phyloP scores from a whole-genome alignment of 2,888 invertebrate genomes.

The Xestia ashworthii region DNA sequence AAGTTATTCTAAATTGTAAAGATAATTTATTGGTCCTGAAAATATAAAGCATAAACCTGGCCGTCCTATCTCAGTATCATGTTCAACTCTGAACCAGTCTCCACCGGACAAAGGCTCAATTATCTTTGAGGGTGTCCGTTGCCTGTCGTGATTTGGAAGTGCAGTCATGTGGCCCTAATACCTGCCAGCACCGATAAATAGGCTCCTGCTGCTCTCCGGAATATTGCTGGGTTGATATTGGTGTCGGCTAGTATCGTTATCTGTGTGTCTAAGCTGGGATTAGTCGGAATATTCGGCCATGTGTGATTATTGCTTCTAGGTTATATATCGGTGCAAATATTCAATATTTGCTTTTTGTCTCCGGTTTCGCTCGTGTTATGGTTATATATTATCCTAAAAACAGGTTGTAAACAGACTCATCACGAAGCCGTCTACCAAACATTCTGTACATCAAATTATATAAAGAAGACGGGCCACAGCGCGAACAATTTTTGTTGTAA shows the following conservation, averaged over 20 bases:
- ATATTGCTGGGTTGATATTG: neutral
- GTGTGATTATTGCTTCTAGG: neutral
- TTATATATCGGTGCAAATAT: too few relatives aligned
- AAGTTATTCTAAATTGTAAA: too few relatives aligned
- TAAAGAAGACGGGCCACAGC: too few relatives aligned
- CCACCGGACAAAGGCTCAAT: conserved; percentile 34
- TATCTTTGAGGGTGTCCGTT: conserved; percentile 29
- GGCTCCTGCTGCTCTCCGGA: neutral
- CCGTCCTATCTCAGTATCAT: conserved; percentile 1
- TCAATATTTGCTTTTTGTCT: too few relatives aligned
- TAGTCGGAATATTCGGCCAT: neutral
- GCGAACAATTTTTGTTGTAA: too few relatives aligned
- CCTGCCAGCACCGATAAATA: neutral
- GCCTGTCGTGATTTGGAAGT: conserved; percentile 21
- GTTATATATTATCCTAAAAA: too few relatives aligned
- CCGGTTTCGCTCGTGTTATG: too few relatives aligned
- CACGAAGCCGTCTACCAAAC: too few relatives aligned
- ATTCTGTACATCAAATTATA: too few relatives aligned
- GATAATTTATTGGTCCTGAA: neutral
- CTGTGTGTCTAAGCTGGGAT: neutral
- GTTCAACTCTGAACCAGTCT: conserved; percentile 8
- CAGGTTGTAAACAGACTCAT: too few relatives aligned
- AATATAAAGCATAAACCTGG: neutral
- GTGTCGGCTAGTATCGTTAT: neutral
- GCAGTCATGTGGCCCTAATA: conserved; percentile 37